phyloP scores from a whole-genome alignment of 2,888 invertebrate species.

The Notocelia uddmanniana region DNA sequence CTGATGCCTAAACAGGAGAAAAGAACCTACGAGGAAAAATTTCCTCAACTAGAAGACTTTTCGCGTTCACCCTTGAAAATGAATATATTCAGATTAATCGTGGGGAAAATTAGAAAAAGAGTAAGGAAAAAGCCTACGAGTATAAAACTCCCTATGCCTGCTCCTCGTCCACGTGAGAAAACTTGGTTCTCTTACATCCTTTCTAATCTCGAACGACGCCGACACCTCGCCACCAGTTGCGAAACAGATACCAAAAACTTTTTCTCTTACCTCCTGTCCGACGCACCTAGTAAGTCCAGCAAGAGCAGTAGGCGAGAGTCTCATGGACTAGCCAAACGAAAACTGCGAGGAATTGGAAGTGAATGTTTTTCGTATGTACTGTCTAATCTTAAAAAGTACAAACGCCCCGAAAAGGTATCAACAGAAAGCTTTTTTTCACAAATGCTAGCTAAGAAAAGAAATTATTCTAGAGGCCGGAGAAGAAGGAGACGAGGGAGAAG shows the following conservation, averaged over 20 bases:
- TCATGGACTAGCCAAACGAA: too few species aligned
- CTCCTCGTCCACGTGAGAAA: background rate
- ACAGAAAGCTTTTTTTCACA: background rate
- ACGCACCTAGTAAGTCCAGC: background rate
- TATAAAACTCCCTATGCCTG: background rate
- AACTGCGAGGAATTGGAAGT: background rate
- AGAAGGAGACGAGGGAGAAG: slow-evolving; percentile 1
- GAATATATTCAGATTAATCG: slow-evolving; percentile 20
- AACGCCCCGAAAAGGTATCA: background rate
- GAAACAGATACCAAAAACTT: background rate
- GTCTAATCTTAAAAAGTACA: background rate
- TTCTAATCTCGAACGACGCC: slow-evolving; percentile 4
- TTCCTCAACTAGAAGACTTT: slow-evolving; percentile 5
- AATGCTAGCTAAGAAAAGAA: background rate
- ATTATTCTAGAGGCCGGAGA: background rate
- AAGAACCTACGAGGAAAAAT: background rate
- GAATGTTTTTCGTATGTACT: background rate
- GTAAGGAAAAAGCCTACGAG: background rate
- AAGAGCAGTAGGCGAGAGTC: background rate
- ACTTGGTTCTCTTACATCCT: slow-evolving; percentile 20
- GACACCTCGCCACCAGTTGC: background rate
- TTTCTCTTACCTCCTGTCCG: slow-evolving; percentile 3
- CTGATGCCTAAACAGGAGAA: slow-evolving; percentile 5
- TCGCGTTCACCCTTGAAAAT: background rate
- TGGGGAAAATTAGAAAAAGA: slow-evolving; percentile 14